Conservation (phyloP, 2,113 vertebrate species). For the Emydura subglobosa region DNA sequence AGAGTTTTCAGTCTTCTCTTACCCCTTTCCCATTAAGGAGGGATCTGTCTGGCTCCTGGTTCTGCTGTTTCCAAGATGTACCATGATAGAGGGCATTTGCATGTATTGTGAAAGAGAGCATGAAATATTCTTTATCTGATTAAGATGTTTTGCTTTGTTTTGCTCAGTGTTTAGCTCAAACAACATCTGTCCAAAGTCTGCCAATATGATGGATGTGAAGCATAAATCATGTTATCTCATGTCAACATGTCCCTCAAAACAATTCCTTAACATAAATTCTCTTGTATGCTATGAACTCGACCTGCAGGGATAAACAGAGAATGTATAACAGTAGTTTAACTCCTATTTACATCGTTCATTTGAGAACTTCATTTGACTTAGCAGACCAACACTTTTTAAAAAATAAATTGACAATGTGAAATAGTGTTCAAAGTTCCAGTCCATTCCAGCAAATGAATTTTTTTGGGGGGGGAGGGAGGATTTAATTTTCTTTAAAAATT, state of each 20-base stretch:
- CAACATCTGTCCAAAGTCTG: slow-evolving; percentile 55
- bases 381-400: not conserved
- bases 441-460: not conserved
- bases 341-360: slow-evolving; percentile 11
- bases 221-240: slow-evolving; percentile 71
- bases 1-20: not conserved
- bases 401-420: not conserved
- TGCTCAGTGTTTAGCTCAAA: slow-evolving; percentile 62
- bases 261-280: slow-evolving; percentile 50
- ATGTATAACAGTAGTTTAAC: not conserved
- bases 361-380: slow-evolving; percentile 28
- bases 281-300: slow-evolving; percentile 27
- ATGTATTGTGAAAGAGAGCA: not conserved
- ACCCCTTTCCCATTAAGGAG: not conserved
- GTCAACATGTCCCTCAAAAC: slow-evolving; percentile 54
- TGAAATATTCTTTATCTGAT: not conserved
- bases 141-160: slow-evolving; percentile 54
- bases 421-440: not conserved
- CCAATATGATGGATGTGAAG: slow-evolving; percentile 55
- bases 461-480: not conserved
- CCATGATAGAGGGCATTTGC: not conserved
- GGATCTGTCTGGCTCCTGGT: accelerated
- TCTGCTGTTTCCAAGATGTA: not conserved
- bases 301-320: slow-evolving; percentile 23
- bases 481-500: not conserved